Conservation (phyloP, 1,140 invertebrate genomes). For the Aphidius gifuensis region DNA sequence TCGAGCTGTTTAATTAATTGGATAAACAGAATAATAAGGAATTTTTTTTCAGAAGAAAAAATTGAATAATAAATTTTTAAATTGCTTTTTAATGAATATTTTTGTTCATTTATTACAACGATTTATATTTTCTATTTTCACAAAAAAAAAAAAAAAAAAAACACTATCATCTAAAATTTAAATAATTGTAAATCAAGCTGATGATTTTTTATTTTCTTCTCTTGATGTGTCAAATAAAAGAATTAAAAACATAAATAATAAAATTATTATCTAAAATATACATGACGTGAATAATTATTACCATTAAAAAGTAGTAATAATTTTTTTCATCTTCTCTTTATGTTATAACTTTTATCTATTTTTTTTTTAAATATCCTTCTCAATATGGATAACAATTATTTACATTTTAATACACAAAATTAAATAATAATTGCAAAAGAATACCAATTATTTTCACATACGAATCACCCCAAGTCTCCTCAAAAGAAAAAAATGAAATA, state of each 20-base stretch:
- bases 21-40: too few relatives aligned
- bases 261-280: constrained; percentile 23
- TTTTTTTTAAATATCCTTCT: too few relatives aligned
- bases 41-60: too few relatives aligned
- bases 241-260: constrained; percentile 13
- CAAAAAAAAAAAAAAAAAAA: constrained; percentile 5
- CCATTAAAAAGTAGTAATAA: not conserved
- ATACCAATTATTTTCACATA: not conserved
- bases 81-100: too few relatives aligned
- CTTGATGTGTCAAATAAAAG: not conserved
- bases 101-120: constrained; percentile 10
- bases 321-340: too few relatives aligned
- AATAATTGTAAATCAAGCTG: not conserved
- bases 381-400: too few relatives aligned
- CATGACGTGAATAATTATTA: constrained; percentile 20
- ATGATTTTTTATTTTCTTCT: not conserved
- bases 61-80: too few relatives aligned
- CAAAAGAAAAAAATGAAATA: constrained; percentile 12
- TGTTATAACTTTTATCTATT: too few relatives aligned
- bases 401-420: too few relatives aligned
- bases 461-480: not conserved
- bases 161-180: not conserved
- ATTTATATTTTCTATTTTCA: constrained; percentile 11
- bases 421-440: not conserved
- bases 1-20: too few relatives aligned